phyloP scores from a whole-genome alignment of 2,113 vertebrate genomes.

The Phrynosoma blainvillii region DNA sequence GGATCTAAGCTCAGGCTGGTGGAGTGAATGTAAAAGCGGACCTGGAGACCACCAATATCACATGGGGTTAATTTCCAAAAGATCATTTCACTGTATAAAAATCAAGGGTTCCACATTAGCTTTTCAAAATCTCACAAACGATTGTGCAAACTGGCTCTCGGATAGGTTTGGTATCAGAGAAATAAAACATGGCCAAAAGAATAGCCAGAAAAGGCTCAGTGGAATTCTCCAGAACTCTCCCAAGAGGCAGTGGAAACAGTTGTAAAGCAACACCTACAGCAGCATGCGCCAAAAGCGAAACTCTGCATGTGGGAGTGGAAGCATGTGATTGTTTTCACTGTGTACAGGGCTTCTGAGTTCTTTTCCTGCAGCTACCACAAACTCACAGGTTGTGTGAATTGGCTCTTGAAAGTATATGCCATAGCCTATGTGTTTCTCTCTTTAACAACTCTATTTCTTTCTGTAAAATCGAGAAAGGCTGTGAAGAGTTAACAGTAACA shows the following conservation, averaged over 20 bases:
- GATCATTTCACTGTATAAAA: neutral
- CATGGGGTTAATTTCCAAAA: neutral
- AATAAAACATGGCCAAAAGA: neutral
- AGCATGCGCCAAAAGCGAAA: neutral
- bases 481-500: neutral
- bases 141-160: neutral
- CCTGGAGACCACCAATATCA: neutral
- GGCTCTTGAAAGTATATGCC: neutral
- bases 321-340: too few relatives aligned
- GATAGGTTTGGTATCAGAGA: neutral
- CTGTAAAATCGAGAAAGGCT: neutral
- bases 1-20: neutral
- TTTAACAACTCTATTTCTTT: neutral
- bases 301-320: neutral
- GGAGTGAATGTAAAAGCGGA: neutral
- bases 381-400: neutral
- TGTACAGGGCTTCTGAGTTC: neutral
- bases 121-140: neutral
- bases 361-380: neutral
- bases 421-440: neutral
- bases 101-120: neutral
- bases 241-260: neutral
- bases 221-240: too few relatives aligned
- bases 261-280: neutral
- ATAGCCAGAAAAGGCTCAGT: too few relatives aligned